Evolutionary conservation across 2,888 invertebrate species (phyloP), one percentile per base, ranked within the genome.

Genomic region (Anodontia alba): DNA sequence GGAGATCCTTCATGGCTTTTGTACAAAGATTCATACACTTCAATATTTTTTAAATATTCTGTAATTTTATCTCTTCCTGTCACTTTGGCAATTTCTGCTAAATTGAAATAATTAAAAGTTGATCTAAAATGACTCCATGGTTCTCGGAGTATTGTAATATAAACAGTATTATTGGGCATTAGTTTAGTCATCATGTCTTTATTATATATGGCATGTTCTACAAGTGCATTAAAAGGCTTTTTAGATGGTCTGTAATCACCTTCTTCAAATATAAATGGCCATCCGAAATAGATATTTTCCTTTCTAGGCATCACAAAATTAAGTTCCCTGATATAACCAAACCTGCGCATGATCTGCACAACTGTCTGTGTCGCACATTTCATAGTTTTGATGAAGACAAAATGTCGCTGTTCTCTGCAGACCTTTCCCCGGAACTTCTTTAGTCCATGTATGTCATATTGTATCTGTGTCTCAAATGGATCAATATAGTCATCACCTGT

Each of bases 301-400:
- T 78, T 74, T 15, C 89, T 74, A 1, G 94, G 94, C 7, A 92
- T 78, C 5, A 93, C 92, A 78, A 93, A 91, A 23, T 91, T 90
- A 38, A 94, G 82, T 71, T 92, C 88, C 17, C 92, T 69, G 8
- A 77, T 71, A 49, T 88, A 89, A 33, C 91, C 93, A 87, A 91
- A 94, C 8, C 93, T 85, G 15, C 92, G 86, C n/a, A 94, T 84
- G 10, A 93, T 88, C 8, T 91, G 88, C 0, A 87, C 89, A 70
- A 94, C 75, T 1, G 94, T 93, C 74, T 92, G 89, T 20, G 94
- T 94, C 0, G 93, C 94, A 88, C 93, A 93, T 78, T 94, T 94
- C 90, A 93, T 93, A 73, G 92, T 90, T 79, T 94, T 94, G 72
- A 94, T 91, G 80, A 93, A 94, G 5, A 92, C 93, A 75, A 93